Base-by-base conservation (phyloP, 2,113 vertebrate genomes). In the Sphyrna mokarran region DNA sequence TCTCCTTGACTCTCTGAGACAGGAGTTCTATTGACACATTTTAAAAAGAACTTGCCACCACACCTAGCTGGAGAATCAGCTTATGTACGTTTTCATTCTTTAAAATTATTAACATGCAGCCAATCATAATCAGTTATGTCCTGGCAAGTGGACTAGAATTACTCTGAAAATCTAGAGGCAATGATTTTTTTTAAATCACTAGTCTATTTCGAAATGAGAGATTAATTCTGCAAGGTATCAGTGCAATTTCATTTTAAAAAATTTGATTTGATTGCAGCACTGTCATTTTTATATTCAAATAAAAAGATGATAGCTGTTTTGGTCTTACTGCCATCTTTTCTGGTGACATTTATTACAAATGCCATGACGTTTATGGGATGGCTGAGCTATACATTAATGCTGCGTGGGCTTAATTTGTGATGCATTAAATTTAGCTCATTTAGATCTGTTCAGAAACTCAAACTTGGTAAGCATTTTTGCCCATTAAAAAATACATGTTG, bases 271-370 rank as follows among this genome's bases (percentile, higher is more conserved):
- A 95, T 95, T 72, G 69, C 94, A 95, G 58, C n/a, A 70, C 22
- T 94, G 94, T 48, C 69, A 72, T 72, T 95, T 95, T 76, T 95
- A 95, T 95, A 72, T 70, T 72, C 94, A 43, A 11, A 72, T 95
- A 95, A 95, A 95, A 95, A 33, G 68, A 95, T 95, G 66, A 72
- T 72, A 72, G 43, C 69, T 95, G 94, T 48, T 95, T 76, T 95
- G 68, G 68, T 72, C 40, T 95, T 18, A 93, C 89, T 93, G 89
- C 89, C 89, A 93, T 93, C 89, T 93, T 93, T 72, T 95, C 69
- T 33, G 54, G 13, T 95, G 94, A 95, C 69, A 76, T 95, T 95
- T 95, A 95, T 76, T 72, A 72, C 40, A 72, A 95, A 72, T 72
- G 40, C 40, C 48, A 72, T 95, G 94, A 72, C 40, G 94, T 95